Conservation (phyloP, 2,797 vertebrate genomes). For the Lepilemur ruficaudatus region DNA sequence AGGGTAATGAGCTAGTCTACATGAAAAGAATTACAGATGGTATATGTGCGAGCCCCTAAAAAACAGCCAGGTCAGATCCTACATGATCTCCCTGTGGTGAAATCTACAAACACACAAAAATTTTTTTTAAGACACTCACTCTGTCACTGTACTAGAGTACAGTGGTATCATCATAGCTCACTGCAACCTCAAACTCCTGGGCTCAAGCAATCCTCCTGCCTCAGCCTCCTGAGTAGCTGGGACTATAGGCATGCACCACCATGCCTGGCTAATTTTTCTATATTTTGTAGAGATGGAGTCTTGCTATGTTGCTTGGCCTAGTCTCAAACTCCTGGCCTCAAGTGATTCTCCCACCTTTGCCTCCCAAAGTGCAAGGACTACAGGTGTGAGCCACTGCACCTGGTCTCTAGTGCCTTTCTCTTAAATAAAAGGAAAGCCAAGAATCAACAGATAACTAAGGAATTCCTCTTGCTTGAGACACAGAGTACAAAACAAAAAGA, state of each 20-base stretch:
- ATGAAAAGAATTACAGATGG: background rate
- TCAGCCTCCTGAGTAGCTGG: background rate
- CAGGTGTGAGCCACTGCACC: background rate
- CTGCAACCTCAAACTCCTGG: background rate
- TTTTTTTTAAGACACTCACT: background rate
- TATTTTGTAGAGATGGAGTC: background rate
- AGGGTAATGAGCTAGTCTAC: background rate
- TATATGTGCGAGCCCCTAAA: background rate
- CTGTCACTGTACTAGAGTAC: background rate
- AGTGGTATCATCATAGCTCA: background rate
- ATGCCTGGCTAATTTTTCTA: background rate
- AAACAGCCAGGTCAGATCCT: background rate
- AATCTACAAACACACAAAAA: background rate
- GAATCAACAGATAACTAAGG: background rate
- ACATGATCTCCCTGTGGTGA: background rate
- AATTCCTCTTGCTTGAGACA: background rate
- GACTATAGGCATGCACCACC: background rate
- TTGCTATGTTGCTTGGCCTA: background rate
- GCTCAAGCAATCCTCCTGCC: background rate
- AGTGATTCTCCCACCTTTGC: background rate
- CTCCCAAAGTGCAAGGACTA: background rate
- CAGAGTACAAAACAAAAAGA: background rate
- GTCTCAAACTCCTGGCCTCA: background rate
- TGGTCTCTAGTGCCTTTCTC: background rate
- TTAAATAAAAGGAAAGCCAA: background rate